Conservation (phyloP, 2,797 vertebrate species). For the Tinamus major region DNA sequence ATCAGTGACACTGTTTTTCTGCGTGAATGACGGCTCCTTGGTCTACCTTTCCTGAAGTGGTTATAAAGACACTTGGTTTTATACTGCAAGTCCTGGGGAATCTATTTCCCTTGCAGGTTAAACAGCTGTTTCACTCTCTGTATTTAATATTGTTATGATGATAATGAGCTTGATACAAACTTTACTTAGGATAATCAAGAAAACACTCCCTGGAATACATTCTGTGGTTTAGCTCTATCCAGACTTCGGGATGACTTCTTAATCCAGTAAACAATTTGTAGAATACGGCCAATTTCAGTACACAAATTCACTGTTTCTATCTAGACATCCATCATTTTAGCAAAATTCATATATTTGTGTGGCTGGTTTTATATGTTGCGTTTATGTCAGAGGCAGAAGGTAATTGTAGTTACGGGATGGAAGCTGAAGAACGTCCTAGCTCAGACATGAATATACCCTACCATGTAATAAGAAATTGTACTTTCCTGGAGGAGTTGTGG, state of each 20-base stretch:
- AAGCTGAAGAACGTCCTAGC: slow-evolving; percentile 29
- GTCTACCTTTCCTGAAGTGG: background rate
- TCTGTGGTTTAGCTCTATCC: slow-evolving; percentile 29
- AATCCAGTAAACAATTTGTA: slow-evolving; percentile 35
- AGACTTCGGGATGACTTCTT: slow-evolving; percentile 21
- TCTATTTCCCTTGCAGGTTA: background rate
- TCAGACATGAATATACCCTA: slow-evolving; percentile 42
- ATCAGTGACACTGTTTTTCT: background rate
- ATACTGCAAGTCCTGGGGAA: background rate
- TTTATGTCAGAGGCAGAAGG: slow-evolving; percentile 32
- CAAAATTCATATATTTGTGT: slow-evolving; percentile 20
- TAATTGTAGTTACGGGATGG: slow-evolving; percentile 1
- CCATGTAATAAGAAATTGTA: slow-evolving; percentile 36
- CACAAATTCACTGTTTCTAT: slow-evolving; percentile 34
- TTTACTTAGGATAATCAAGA: background rate
- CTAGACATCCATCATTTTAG: slow-evolving; percentile 27
- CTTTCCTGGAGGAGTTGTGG: slow-evolving; percentile 57
- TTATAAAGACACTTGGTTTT: background rate
- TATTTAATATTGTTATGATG: background rate
- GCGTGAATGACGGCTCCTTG: background rate
- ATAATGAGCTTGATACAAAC: background rate
- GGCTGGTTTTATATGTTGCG: slow-evolving; percentile 40
- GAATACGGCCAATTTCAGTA: slow-evolving; percentile 37
- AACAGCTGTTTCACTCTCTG: background rate
- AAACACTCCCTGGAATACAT: background rate